Base-by-base conservation (phyloP, 2,113 vertebrate species). In the Sturnira hondurensis region DNA sequence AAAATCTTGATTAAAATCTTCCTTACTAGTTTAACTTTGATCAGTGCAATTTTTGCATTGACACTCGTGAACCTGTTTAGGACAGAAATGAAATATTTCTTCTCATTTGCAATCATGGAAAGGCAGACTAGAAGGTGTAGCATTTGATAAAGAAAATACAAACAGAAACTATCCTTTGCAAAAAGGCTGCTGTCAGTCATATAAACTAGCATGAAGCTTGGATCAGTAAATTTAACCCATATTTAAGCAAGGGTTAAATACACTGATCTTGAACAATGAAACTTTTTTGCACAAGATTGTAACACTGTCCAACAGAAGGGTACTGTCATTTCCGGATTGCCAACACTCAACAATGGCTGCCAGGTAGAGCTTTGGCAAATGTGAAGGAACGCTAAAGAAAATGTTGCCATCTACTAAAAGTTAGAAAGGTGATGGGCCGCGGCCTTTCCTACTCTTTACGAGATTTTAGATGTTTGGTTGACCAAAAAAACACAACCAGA, bases 111-210 rank as follows among this genome's bases (percentile, higher is more conserved):
- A 91, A 43, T 82, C 19, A 85, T 17, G 26, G 68, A 76, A 91
- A 91, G 41, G 17, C n/a, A 88, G 17, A 52, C 28, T 36, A 86
- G 50, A 65, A 41, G 41, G 4, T 67, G 19, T 24, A 70, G 3
- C 11, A 77, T 31, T 93, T 38, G 20, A 95, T 65, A 84, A 95
- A 96, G 47, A 84, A 58, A 83, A 77, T 33, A 45, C 10, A 45
- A 93, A 38, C 63, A 94, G 41, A 96, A 93, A 45, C 7, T 77
- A 63, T 84, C 47, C 22, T 91, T 93, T 96, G 20, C 20, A 28
- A 68, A 89, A 85, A 77, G n/a, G 14, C 31, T 92, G 31, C 26
- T 58, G 4, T 68, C n/a, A 76, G 5, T 63, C 56, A 76, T 20
- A 77, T 20, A 85, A 82, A 76, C 71, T 67, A 82, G 6, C 14